These are phyloP conservation scores for Chunga burmeisteri DNA, from an alignment of 2,113 vertebrate genomes.

Conservation along the genomic window DNA sequence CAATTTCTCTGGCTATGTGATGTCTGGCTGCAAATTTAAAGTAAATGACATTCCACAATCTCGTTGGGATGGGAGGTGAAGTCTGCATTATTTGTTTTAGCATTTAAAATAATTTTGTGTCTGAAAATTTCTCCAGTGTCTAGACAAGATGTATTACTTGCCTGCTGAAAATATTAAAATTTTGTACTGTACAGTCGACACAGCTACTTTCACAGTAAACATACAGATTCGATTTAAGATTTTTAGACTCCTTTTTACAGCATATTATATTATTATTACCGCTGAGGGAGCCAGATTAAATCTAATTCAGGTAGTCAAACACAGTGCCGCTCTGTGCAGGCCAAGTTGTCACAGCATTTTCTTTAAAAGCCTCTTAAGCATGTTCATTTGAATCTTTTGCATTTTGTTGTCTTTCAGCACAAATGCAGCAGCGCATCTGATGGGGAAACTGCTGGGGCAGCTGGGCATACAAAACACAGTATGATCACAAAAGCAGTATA, in stretches of 20 bases:
- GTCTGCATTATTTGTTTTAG: slow-evolving; percentile 43
- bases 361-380: not conserved
- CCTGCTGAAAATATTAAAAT: slow-evolving; percentile 65
- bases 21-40: slow-evolving; percentile 66
- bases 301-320: not conserved
- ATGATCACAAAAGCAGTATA: not conserved
- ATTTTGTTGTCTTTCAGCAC: not conserved
- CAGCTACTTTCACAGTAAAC: slow-evolving; percentile 27
- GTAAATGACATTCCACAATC: slow-evolving; percentile 61
- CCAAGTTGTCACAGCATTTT: not conserved
- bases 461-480: not conserved
- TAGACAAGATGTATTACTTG: slow-evolving; percentile 67
- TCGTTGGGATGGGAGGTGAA: slow-evolving; percentile 3
- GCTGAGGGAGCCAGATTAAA: not conserved
- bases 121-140: slow-evolving; percentile 63
- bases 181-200: not conserved
- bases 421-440: not conserved
- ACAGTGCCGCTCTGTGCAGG: not conserved
- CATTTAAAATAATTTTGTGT: slow-evolving; percentile 56
- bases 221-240: slow-evolving; percentile 37
- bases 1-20: slow-evolving; percentile 54
- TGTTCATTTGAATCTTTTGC: not conserved
- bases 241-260: not conserved
- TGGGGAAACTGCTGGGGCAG: not conserved
- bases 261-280: not conserved